Conservation (phyloP, 2,113 vertebrate genomes). For the Chaetops frenatus region DNA sequence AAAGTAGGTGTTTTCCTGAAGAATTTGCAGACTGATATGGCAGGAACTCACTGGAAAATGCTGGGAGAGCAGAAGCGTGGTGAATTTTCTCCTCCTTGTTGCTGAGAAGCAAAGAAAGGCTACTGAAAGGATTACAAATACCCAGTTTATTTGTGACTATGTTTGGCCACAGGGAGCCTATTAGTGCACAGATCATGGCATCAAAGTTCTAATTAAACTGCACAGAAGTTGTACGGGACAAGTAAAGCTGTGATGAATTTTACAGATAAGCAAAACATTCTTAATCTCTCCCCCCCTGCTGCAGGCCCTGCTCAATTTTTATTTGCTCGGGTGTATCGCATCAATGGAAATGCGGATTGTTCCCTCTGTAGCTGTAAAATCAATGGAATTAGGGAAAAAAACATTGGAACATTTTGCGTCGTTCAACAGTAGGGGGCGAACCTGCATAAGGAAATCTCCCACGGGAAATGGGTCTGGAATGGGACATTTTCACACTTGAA, state of each 20-base stretch:
- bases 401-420: fast-evolving
- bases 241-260: neutral
- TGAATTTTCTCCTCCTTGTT: neutral
- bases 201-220: neutral
- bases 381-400: too few relatives aligned
- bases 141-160: too few relatives aligned
- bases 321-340: neutral
- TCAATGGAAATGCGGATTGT: neutral
- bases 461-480: fast-evolving
- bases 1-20: neutral
- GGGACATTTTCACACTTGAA: neutral
- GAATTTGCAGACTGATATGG: neutral
- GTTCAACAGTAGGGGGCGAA: neutral
- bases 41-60: neutral
- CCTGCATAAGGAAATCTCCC: neutral
- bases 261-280: neutral
- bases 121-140: too few relatives aligned
- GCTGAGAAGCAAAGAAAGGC: neutral
- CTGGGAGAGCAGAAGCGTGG: neutral
- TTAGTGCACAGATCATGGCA: neutral
- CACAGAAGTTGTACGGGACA: neutral
- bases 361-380: neutral
- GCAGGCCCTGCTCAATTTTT: neutral
- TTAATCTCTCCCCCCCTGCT: neutral
- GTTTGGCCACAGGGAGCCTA: too few relatives aligned